phyloP scores from a whole-genome alignment of 2,797 vertebrate species.

The Sorex maritimensis region DNA sequence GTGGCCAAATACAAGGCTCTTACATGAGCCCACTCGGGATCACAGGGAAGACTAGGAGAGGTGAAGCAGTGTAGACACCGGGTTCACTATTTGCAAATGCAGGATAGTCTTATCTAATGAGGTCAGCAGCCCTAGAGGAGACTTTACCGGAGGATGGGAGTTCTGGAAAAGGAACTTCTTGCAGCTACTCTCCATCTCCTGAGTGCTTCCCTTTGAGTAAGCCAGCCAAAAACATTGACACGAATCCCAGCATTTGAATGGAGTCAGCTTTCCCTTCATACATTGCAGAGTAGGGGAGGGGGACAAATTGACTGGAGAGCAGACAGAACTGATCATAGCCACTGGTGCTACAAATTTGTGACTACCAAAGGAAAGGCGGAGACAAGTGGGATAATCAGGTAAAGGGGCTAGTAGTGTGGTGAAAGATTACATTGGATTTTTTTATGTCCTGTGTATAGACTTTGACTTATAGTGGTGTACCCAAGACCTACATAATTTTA shows the following conservation, averaged over 20 bases:
- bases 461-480: not conserved
- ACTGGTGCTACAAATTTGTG: not conserved
- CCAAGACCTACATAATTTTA: not conserved
- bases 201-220: not conserved
- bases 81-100: slow-evolving; percentile 24
- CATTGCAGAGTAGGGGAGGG: not conserved
- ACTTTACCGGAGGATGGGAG: slow-evolving; percentile 7
- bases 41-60: not conserved
- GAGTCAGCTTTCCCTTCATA: slow-evolving; percentile 28
- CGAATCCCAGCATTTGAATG: not conserved
- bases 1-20: not conserved
- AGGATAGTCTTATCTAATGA: not conserved
- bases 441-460: not conserved
- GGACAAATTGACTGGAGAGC: slow-evolving; percentile 23
- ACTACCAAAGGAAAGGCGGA: not conserved
- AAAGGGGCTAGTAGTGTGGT: not conserved
- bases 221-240: not conserved
- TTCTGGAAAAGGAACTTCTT: not conserved
- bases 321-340: slow-evolving; percentile 11
- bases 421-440: not conserved
- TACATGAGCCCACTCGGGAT: not conserved
- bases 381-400: not conserved
- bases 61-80: not conserved
- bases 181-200: not conserved
- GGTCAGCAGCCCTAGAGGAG: not conserved